Conservation (phyloP, 2,113 vertebrate species). For the Oxygymnocypris stewartii region DNA sequence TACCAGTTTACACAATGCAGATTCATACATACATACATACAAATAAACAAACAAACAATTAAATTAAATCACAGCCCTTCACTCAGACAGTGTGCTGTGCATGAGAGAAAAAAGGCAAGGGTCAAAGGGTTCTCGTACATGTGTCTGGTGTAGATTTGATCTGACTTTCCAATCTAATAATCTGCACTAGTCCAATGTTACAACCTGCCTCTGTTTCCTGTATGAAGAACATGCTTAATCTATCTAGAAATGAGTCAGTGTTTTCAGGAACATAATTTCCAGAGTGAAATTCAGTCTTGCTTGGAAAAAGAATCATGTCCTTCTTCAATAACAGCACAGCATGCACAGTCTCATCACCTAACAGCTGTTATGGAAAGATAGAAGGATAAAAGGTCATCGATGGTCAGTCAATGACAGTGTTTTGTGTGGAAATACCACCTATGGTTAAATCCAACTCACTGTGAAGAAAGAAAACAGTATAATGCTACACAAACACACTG, state of each 20-base stretch:
- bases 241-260: background rate
- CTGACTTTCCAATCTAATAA: constrained; percentile 27
- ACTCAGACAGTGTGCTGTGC: background rate
- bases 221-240: background rate
- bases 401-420: background rate
- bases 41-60: background rate
- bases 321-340: background rate
- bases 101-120: background rate
- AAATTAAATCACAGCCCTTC: background rate
- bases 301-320: too few species aligned
- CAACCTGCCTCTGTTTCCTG: background rate
- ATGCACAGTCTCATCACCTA: background rate
- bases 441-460: background rate
- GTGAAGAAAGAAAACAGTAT: background rate
- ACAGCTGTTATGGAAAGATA: background rate
- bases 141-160: background rate
- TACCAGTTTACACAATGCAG: background rate
- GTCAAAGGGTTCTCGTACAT: background rate
- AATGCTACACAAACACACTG: background rate
- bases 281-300: background rate
- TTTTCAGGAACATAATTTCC: background rate
- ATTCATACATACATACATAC: too few species aligned
- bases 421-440: background rate
- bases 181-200: constrained; percentile 4
- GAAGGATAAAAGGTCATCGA: background rate